Evolutionary conservation across 2,888 invertebrate species (phyloP), one percentile per base, ranked within the genome.

Genomic region (Drosophila nr. perissopoda): DNA sequence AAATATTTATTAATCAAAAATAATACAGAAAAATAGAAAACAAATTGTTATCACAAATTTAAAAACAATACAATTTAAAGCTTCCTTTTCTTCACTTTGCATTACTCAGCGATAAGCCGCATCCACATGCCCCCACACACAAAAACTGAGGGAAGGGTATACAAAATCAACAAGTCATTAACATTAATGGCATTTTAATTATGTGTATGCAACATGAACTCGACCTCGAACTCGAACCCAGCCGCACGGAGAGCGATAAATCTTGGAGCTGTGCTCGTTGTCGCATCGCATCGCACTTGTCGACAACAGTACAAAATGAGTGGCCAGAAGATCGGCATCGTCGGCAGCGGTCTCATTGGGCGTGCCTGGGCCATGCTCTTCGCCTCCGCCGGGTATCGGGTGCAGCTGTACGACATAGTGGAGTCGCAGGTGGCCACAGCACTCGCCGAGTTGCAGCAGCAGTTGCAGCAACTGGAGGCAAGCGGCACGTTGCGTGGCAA

Each of bases 321-420:
- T 91, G 94, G 93, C 54, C 95, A 95, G 93, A 96, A 96, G 94
- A 95, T 96, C 88, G 96, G 96, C 79, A 96, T 96, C 79, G 94
- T 96, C 79, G 96, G 96, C 91, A 99, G 99, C 92, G 99, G 99
- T 11, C 94, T 99, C 62, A 99, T 99, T 83, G 99, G 99, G 1
- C 95, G 98, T 63, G 98, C 98, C 91, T 99, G 98, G 98, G 97
- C 99, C 0, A 98, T 99, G 98, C 94, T 99, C 34, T 99, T 99
- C 93, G 98, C 98, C 0, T 95, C 97, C 11, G 97, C 96, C 4
- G 99, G 98, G 6, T 99, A 98, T 93, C 94, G 96, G 88, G 99
- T 99, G n/a, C 94, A 94, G 34, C 94, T 99, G 60, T 99, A 96
- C 92, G 99, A 99, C 91, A 96, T 97, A 59, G 94, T 96, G 48